Conservation (phyloP, 2,888 invertebrate genomes). For the Aphelenchoides bicaudatus region DNA sequence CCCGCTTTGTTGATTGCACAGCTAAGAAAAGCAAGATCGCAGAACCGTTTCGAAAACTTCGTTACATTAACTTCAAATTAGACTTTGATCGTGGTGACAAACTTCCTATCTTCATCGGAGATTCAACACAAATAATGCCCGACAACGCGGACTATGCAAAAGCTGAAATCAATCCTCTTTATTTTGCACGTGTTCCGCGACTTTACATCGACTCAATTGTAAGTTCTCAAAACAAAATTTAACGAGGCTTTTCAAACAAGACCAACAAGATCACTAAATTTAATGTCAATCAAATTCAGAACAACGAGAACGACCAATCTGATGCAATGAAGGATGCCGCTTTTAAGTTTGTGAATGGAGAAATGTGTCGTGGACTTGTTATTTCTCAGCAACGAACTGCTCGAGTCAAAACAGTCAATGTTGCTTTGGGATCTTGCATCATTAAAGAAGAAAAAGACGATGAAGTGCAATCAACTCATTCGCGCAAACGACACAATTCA, state of each 20-base stretch:
- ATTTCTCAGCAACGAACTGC: constrained; percentile 8
- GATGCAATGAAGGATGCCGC: not conserved
- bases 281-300: too few species aligned
- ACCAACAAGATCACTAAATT: too few species aligned
- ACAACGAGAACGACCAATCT: too few species aligned
- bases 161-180: constrained; percentile 25
- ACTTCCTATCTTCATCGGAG: constrained; percentile 23
- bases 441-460: constrained; percentile 8
- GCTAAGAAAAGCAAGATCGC: constrained; percentile 25
- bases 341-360: constrained; percentile 1
- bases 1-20: constrained; percentile 36
- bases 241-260: not conserved
- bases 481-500: not conserved
- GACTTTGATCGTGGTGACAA: constrained; percentile 21
- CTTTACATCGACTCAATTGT: constrained; percentile 40
- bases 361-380: not conserved
- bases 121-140: not conserved
- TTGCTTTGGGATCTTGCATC: constrained; percentile 3
- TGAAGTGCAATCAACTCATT: too few species aligned
- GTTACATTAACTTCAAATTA: constrained; percentile 23
- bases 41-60: constrained; percentile 28
- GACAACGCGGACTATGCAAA: not conserved
- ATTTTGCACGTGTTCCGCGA: constrained; percentile 31
- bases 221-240: not conserved
- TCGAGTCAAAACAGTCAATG: not conserved